Evolutionary conservation across 2,888 invertebrate genomes (phyloP).

Genomic region (Drosophila diplacantha): DNA sequence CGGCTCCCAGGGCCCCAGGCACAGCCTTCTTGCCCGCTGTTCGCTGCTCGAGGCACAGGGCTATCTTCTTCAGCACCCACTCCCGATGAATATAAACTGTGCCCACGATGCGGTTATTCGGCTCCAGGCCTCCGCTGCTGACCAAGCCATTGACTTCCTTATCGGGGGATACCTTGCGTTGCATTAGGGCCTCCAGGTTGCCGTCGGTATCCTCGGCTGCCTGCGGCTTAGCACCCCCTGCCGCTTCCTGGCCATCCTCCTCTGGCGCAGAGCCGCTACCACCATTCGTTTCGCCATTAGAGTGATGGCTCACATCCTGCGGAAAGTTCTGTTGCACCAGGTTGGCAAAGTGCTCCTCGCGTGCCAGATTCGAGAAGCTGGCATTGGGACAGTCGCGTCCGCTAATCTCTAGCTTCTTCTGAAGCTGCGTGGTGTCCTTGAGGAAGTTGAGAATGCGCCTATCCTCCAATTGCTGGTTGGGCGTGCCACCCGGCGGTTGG

Average conservation of each 20-base stretch:
- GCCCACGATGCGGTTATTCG: slow-evolving; percentile 57
- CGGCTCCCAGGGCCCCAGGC: slow-evolving; percentile 61
- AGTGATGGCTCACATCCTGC: slow-evolving; percentile 56
- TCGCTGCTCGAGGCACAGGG: slow-evolving; percentile 93
- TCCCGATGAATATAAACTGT: slow-evolving; percentile 82
- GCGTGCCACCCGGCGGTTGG: slow-evolving; percentile 52
- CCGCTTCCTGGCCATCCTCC: slow-evolving; percentile 57
- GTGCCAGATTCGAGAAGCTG: slow-evolving; percentile 77
- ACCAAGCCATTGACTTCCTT: slow-evolving; percentile 75
- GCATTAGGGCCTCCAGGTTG: slow-evolving; percentile 76
- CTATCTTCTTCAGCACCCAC: slow-evolving; percentile 96
- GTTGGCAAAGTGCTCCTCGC: slow-evolving; percentile 78
- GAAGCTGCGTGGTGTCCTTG: slow-evolving; percentile 78
- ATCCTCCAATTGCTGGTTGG: slow-evolving; percentile 76
- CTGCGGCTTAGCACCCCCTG: slow-evolving; percentile 34
- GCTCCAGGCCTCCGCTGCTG: slow-evolving; percentile 21
- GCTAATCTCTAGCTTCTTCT: slow-evolving; percentile 77
- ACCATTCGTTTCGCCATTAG: slow-evolving; percentile 49
- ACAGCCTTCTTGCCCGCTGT: slow-evolving; percentile 85
- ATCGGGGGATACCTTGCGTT: slow-evolving; percentile 76
- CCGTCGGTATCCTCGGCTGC: slow-evolving; percentile 68
- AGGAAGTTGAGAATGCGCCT: slow-evolving; percentile 77
- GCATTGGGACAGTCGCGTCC: slow-evolving; percentile 77
- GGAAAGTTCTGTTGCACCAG: slow-evolving; percentile 78
- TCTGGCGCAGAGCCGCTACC: slow-evolving; percentile 57